Evolutionary conservation across 53 echinoderm and acorn worm species (phyloP).

Genomic region (Temnopleurus reevesii): DNA sequence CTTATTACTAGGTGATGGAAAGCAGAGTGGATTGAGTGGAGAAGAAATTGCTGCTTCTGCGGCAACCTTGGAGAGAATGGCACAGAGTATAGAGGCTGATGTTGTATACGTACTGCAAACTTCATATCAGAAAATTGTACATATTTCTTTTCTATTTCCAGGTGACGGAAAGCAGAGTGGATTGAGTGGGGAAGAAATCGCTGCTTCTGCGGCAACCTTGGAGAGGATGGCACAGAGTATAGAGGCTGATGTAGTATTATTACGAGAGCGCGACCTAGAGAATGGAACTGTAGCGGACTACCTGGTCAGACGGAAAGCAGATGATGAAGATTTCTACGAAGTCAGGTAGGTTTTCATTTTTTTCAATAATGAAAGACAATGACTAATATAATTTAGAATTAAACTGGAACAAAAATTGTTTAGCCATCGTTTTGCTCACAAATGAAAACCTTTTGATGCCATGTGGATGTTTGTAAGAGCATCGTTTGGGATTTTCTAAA

Average conservation of each 20-base stretch:
- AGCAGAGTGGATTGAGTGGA: conserved; percentile 76
- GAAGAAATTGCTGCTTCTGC: conserved; percentile 90
- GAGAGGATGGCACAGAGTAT: conserved; percentile 73
- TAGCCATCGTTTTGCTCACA: too few species aligned
- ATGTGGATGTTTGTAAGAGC: too few species aligned
- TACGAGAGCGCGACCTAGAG: conserved; percentile 72
- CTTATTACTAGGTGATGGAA: conserved; percentile 82
- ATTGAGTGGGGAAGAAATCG: conserved; percentile 83
- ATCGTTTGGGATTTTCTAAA: too few species aligned
- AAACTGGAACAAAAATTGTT: too few species aligned
- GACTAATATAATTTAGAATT: too few species aligned
- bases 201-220: conserved; percentile 83
- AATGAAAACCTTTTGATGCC: too few species aligned
- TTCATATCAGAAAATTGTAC: too few species aligned
- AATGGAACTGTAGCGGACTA: conserved; percentile 76
- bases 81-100: conserved; percentile 77
- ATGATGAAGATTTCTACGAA: conserved; percentile 94
- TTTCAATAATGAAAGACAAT: too few species aligned
- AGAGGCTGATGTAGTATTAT: conserved; percentile 82
- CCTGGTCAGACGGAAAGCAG: conserved; percentile 83
- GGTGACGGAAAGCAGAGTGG: conserved; percentile 87
- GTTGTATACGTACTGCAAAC: too few species aligned
- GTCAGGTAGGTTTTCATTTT: conserved; percentile 87
- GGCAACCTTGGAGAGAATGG: conserved; percentile 80
- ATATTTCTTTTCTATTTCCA: not conserved